phyloP scores from a whole-genome alignment of 2,888 invertebrate species.

The Petrolisthes cinctipes region DNA sequence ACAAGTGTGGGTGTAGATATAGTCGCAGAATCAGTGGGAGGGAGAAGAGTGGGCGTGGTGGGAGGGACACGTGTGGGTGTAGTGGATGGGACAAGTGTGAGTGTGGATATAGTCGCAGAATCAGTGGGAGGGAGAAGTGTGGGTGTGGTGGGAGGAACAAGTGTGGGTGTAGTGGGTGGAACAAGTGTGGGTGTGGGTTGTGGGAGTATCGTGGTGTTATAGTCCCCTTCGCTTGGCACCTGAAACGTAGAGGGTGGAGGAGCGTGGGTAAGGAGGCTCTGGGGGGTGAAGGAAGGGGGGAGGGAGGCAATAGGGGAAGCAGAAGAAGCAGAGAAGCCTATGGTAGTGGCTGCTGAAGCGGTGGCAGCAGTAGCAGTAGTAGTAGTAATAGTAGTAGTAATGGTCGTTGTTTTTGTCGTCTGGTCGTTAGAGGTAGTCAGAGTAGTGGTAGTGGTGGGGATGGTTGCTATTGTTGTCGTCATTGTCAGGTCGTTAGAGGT shows the following conservation, averaged over 20 bases:
- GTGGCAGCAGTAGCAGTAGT: not conserved
- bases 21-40: conserved; percentile 8
- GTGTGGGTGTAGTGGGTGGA: not conserved
- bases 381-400: not conserved
- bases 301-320: not conserved
- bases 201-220: too few species aligned
- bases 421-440: not conserved
- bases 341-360: not conserved
- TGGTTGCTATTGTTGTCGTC: not conserved
- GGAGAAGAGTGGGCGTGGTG: not conserved
- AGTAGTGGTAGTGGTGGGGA: not conserved
- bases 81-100: not conserved
- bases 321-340: not conserved
- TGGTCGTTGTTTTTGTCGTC: not conserved
- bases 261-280: not conserved
- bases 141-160: not conserved
- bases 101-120: not conserved
- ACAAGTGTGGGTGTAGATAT: not conserved
- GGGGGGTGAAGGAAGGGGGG: not conserved
- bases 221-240: not conserved
- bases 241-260: not conserved
- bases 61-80: not conserved
- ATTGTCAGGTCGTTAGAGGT: too few species aligned
- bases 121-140: conserved; percentile 8
- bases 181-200: too few species aligned